Evolutionary conservation across 2,797 vertebrate genomes (phyloP).

Genomic region (Xenentodon cancila): DNA sequence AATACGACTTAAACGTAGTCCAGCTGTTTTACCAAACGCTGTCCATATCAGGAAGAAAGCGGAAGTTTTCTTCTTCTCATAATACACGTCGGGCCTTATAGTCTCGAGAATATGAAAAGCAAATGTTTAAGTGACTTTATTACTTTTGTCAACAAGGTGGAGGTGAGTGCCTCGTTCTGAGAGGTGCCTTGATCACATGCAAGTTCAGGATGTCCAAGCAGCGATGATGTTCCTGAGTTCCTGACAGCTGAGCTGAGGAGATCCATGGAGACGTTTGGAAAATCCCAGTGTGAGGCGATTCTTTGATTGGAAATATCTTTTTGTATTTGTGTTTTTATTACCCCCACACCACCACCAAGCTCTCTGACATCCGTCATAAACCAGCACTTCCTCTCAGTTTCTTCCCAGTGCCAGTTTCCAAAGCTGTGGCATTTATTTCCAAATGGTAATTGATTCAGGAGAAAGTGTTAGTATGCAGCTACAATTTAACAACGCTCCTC

Average conservation of each 20-base stretch:
- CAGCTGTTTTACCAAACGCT: constrained; percentile 25
- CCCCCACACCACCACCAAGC: not conserved
- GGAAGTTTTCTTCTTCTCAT: constrained; percentile 42
- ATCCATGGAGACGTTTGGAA: too few relatives aligned
- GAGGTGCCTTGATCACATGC: not conserved
- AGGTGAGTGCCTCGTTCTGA: not conserved
- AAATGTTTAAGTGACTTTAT: constrained; percentile 61
- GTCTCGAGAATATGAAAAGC: constrained; percentile 64
- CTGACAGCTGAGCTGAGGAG: too few relatives aligned
- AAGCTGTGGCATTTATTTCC: constrained; percentile 77
- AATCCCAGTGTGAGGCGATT: constrained; percentile 10
- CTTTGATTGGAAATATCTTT: constrained; percentile 46
- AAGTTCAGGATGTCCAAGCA: not conserved
- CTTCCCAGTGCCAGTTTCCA: constrained; percentile 65
- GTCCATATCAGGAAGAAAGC: constrained; percentile 20
- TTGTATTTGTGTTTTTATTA: too few relatives aligned
- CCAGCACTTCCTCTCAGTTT: constrained; percentile 47
- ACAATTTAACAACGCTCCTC: constrained; percentile 62
- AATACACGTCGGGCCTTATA: constrained; percentile 52
- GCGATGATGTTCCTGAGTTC: too few relatives aligned
- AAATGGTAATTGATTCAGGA: constrained; percentile 81
- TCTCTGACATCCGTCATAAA: constrained; percentile 49
- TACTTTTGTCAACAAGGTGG: constrained; percentile 39
- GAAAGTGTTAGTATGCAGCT: constrained; percentile 74
- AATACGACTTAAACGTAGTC: too few relatives aligned